Evolutionary conservation across 2,888 invertebrate genomes (phyloP).

Genomic region (Agapostemon virescens): DNA sequence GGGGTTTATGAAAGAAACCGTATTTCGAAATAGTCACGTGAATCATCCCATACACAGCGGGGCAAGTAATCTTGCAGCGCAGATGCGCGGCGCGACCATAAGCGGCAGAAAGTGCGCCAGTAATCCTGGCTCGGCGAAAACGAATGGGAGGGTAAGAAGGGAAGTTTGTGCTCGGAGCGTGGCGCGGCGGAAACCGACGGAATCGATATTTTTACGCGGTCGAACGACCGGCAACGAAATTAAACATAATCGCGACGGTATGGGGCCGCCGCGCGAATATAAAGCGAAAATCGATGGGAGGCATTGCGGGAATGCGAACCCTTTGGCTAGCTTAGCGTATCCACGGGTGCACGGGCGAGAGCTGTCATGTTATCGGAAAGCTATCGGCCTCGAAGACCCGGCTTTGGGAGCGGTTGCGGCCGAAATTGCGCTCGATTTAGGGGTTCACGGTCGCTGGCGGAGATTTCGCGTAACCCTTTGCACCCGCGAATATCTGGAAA

Average conservation of each 20-base stretch:
- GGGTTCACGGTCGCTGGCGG: neutral
- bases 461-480: slow-evolving; percentile 1
- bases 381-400: slow-evolving; percentile 28
- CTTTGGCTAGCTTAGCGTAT: neutral
- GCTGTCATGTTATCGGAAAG: slow-evolving; percentile 39
- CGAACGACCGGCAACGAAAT: neutral
- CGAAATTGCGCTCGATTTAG: slow-evolving; percentile 31
- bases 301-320: neutral
- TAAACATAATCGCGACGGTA: neutral
- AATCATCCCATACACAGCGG: neutral
- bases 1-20: neutral
- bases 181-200: neutral
- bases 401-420: neutral
- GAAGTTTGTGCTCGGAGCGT: neutral
- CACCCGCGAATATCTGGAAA: slow-evolving; percentile 28
- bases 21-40: neutral
- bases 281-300: slow-evolving; percentile 22
- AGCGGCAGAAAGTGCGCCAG: neutral
- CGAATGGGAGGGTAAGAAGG: neutral
- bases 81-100: neutral
- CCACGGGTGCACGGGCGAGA: neutral
- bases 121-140: neutral
- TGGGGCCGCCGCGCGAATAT: neutral
- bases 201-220: slow-evolving; percentile 10
- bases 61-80: neutral